Conservation (phyloP, 2,888 invertebrate genomes). For the Catocala fraxini region DNA sequence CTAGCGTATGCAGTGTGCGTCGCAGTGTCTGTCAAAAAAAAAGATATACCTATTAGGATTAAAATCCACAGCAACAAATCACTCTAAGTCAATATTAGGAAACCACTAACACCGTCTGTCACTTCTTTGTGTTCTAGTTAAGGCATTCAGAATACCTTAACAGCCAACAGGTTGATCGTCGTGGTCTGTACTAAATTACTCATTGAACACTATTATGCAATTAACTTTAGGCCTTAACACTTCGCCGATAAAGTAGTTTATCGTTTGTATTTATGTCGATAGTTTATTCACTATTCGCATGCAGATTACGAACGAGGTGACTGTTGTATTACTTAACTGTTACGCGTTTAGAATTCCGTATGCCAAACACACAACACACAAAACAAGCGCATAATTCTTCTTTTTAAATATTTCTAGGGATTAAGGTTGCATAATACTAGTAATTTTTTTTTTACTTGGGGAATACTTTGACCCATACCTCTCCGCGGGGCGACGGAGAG, state of each 20-base stretch:
- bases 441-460: no score
- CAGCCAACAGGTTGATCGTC: slow-evolving; percentile 44
- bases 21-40: no score
- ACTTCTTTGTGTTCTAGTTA: slow-evolving; percentile 54
- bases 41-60: no score
- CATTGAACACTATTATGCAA: slow-evolving; percentile 27
- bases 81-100: no score
- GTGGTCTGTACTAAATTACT: slow-evolving; percentile 50
- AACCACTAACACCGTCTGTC: neutral
- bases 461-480: no score
- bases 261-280: slow-evolving; percentile 7
- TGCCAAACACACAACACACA: no score
- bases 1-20: no score
- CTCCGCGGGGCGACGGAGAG: no score
- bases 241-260: slow-evolving; percentile 3
- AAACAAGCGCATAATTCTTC: no score
- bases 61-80: no score
- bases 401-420: no score
- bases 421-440: no score
- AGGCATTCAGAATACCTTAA: slow-evolving; percentile 48
- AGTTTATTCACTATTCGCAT: slow-evolving; percentile 31
- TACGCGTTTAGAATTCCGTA: slow-evolving; percentile 11
- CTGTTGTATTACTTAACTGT: slow-evolving; percentile 28
- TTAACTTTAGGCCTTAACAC: slow-evolving; percentile 14
- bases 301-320: slow-evolving; percentile 28